Conservation (phyloP, 2,888 invertebrate genomes). For the Noctua fimbriata region DNA sequence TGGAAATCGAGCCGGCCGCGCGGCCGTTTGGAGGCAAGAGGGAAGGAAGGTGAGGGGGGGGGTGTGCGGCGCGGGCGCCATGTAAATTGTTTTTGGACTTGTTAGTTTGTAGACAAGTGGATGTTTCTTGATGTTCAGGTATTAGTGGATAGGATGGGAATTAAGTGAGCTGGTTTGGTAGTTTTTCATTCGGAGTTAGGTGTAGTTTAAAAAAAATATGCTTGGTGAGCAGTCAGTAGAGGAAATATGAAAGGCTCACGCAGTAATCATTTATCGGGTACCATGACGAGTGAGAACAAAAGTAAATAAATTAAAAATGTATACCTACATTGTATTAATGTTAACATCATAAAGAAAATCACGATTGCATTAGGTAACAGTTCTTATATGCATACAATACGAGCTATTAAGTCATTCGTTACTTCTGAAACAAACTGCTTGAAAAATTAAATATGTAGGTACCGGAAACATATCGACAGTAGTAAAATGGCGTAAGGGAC, state of each 20-base stretch:
- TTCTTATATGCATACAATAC: not conserved
- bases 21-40: conserved; percentile 56
- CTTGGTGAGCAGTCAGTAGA: not conserved
- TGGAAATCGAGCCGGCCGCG: conserved; percentile 75
- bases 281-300: not conserved
- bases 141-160: conserved; percentile 26
- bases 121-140: conserved; percentile 58
- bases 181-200: not conserved
- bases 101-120: conserved; percentile 64
- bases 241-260: not conserved
- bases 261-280: not conserved
- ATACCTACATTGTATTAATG: too few relatives aligned
- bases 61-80: conserved; percentile 56
- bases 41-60: not conserved
- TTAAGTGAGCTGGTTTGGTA: not conserved
- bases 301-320: not conserved
- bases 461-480: too few relatives aligned
- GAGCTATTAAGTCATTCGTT: not conserved
- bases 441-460: not conserved
- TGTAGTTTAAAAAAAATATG: not conserved
- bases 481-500: not conserved
- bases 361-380: not conserved
- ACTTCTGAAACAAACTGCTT: not conserved
- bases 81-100: conserved; percentile 73
- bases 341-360: not conserved